A percentile compares a stretch with the other conserved stretches of the same genome.
These are phyloP conservation scores for Leucozona laternaria DNA, from an alignment of 2,888 invertebrate species.

Conservation along the genomic window DNA sequence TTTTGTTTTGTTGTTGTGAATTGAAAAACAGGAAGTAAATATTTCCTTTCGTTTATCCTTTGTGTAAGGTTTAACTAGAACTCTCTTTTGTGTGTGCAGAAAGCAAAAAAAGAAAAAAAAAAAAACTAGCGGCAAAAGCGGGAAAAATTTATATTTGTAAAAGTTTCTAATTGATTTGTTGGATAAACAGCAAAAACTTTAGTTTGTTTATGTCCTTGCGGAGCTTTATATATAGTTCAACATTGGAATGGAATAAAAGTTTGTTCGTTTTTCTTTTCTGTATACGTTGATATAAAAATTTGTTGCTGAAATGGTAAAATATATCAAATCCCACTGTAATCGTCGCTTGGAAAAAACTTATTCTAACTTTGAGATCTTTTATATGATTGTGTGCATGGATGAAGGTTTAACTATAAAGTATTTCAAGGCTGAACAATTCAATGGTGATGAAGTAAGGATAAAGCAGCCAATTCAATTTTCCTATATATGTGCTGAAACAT, in stretches of 20 bases:
- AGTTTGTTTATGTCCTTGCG: constrained; percentile 50
- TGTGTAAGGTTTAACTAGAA: constrained; percentile 49
- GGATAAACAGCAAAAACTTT: constrained; percentile 59
- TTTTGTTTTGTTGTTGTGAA: constrained; percentile 15
- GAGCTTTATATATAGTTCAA: constrained; percentile 20
- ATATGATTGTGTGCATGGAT: neutral
- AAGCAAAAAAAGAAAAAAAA: too few species aligned
- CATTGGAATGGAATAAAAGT: constrained; percentile 39
- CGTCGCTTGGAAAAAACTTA: neutral
- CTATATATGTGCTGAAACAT: neutral
- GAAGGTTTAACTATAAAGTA: neutral
- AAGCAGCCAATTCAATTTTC: neutral
- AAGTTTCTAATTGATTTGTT: constrained; percentile 75
- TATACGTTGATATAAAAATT: constrained; percentile 34
- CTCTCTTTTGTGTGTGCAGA: constrained; percentile 9
- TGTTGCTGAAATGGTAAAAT: constrained; percentile 23
- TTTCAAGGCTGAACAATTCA: neutral
- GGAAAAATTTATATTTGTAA: constrained; percentile 64
- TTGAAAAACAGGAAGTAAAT: constrained; percentile 69
- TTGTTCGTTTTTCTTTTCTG: constrained; percentile 10
- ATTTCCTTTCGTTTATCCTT: constrained; percentile 73
- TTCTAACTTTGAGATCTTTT: neutral
- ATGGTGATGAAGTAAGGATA: neutral
- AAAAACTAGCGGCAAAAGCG: neutral
- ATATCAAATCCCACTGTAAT: constrained; percentile 16